Conservation (phyloP, 2,888 invertebrate genomes). For the Molorchus minor region DNA sequence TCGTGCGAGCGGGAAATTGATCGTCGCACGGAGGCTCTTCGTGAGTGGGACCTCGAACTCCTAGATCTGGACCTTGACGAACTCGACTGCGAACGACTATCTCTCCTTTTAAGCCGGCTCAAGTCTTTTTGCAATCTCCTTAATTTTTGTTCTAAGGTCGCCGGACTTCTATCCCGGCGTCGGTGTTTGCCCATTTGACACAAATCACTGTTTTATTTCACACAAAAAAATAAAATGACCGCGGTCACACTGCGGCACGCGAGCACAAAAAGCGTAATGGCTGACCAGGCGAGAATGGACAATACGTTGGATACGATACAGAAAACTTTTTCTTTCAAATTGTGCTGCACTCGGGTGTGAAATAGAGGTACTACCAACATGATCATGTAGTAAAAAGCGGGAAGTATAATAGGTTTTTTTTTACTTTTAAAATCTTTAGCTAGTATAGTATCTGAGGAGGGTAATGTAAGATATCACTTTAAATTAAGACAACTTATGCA, state of each 20-base stretch:
- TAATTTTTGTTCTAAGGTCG: not conserved
- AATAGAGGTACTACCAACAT: no score
- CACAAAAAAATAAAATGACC: not conserved
- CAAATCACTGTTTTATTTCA: not conserved
- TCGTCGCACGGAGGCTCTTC: not conserved
- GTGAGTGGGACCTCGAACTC: not conserved
- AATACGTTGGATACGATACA: not conserved
- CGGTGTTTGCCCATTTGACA: not conserved
- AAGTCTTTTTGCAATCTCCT: not conserved
- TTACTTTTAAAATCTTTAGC: conserved; percentile 11
- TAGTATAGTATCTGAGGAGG: conserved; percentile 4
- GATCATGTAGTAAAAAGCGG: no score
- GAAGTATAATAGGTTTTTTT: no score
- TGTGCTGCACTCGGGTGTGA: no score
- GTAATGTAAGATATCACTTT: conserved; percentile 8
- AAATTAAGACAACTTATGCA: conserved; percentile 2
- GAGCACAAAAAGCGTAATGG: not conserved
- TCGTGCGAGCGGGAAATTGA: not conserved
- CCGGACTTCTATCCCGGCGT: not conserved
- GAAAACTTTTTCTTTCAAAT: no score
- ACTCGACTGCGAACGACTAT: not conserved
- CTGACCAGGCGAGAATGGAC: not conserved
- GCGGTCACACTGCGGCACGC: not conserved
- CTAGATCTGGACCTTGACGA: not conserved
- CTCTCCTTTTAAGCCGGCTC: not conserved